A percentile compares a stretch with the other conserved stretches of the same genome.
phyloP scores from a whole-genome alignment of 2,888 invertebrate genomes.

The Drosophila borborema region DNA sequence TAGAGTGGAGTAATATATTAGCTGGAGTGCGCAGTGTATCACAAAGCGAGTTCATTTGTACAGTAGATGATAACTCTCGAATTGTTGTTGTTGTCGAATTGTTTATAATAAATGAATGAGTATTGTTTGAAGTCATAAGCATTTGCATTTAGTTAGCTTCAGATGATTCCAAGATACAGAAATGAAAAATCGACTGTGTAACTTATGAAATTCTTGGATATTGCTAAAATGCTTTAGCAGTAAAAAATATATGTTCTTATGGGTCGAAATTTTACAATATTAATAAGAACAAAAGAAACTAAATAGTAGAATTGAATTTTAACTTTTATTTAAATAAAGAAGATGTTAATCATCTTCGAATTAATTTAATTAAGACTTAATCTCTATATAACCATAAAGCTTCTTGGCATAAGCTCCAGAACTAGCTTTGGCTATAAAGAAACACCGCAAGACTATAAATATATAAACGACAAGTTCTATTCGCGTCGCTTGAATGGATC shows the following conservation, averaged over 20 bases:
- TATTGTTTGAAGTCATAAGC: neutral
- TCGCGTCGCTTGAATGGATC: constrained; percentile 1
- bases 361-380: neutral
- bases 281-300: too few species aligned
- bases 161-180: constrained; percentile 3
- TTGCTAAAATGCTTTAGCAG: neutral
- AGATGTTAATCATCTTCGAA: neutral
- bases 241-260: neutral
- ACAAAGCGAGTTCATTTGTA: neutral
- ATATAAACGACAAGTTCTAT: neutral
- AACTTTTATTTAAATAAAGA: neutral
- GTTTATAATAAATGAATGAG: neutral
- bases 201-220: neutral
- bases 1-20: constrained; percentile 3
- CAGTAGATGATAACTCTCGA: neutral
- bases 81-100: too few species aligned
- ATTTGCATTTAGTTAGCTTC: neutral
- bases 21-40: neutral
- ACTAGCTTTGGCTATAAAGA: neutral
- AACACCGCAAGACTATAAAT: neutral
- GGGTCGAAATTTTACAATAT: neutral
- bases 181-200: neutral
- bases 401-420: neutral
- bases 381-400: neutral
- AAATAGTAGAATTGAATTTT: too few species aligned